A percentile compares a stretch with the other conserved stretches of the same genome.
Conservation (phyloP, 2,113 vertebrate genomes). For the Lutjanus erythropterus region DNA sequence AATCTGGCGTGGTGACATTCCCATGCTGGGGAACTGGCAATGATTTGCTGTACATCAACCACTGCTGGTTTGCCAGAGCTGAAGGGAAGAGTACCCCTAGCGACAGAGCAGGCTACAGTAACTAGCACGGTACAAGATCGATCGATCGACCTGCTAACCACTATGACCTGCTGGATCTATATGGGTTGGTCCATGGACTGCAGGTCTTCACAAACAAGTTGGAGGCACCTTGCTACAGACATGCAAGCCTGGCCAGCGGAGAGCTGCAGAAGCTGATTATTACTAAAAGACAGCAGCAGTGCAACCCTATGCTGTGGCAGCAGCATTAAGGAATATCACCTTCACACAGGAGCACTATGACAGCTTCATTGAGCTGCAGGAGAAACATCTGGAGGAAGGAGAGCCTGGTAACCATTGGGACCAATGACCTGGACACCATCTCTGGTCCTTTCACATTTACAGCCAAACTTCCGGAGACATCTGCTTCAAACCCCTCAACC, state of each 20-base stretch:
- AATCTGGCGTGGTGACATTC: no score
- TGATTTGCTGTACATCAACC: no score
- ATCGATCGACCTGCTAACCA: conserved; percentile 97
- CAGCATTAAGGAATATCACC: conserved; percentile 92
- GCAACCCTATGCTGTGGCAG: conserved; percentile 93
- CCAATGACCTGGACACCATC: conserved; percentile 95
- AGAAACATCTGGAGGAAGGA: conserved; percentile 95
- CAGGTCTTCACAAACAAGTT: conserved; percentile 97
- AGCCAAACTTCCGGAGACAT: conserved; percentile 93
- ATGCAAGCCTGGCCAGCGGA: conserved; percentile 86
- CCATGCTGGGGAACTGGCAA: no score
- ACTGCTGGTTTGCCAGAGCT: no score
- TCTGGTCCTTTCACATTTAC: conserved; percentile 95
- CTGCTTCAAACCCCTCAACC: conserved; percentile 93
- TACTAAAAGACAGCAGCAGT: conserved; percentile 91
- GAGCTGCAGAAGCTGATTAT: conserved; percentile 91
- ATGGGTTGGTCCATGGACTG: conserved; percentile 94
- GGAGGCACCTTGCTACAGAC: conserved; percentile 90
- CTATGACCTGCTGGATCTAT: conserved; percentile 96
- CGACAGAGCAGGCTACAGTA: no score
- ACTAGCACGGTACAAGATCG: conserved; percentile 98
- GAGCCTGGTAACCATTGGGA: conserved; percentile 95
- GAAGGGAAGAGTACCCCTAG: no score
- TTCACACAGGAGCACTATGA: conserved; percentile 94
- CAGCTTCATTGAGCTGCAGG: conserved; percentile 98